Conservation (phyloP, 1,140 invertebrate species). For the Drosophila lacteicornis region DNA sequence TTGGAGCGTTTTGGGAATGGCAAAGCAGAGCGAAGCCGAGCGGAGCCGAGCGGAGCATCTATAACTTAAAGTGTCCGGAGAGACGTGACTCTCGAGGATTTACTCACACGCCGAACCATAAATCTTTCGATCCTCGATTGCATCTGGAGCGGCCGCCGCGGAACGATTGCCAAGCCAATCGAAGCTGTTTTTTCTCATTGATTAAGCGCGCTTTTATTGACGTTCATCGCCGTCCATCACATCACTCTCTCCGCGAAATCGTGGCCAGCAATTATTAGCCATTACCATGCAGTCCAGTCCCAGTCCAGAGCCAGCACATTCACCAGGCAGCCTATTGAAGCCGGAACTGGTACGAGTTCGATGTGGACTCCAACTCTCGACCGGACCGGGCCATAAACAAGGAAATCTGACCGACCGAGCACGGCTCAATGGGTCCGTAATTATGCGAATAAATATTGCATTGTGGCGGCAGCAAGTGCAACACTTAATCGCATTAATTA, state of each 20-base stretch:
- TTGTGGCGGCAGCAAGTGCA: conserved; percentile 61
- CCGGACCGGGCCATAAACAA: conserved; percentile 38
- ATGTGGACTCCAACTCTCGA: conserved; percentile 19
- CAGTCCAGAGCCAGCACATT: conserved; percentile 49
- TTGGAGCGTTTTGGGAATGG: conserved; percentile 49
- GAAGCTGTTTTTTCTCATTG: conserved; percentile 64
- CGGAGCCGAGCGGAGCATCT: conserved; percentile 20
- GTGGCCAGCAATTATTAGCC: conserved; percentile 78
- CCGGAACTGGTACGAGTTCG: conserved; percentile 61
- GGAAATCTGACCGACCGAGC: conserved; percentile 47
- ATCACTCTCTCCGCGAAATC: conserved; percentile 60
- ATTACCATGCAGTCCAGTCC: conserved; percentile 69
- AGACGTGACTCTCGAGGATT: conserved; percentile 70
- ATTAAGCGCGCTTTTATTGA: conserved; percentile 74
- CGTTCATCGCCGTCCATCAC: conserved; percentile 33
- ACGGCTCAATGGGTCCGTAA: conserved; percentile 71
- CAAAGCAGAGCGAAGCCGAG: conserved; percentile 4
- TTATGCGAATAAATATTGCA: conserved; percentile 66
- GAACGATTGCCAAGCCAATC: conserved; percentile 49
- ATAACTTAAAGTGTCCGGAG: conserved; percentile 36
- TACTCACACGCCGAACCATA: conserved; percentile 60
- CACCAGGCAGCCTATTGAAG: conserved; percentile 36
- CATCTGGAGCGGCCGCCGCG: conserved; percentile 20
- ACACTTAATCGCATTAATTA: conserved; percentile 51
- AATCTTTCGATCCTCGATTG: conserved; percentile 49